Evolutionary conservation across 2,797 vertebrate genomes (phyloP).

Genomic region (Labeo calbasu): DNA sequence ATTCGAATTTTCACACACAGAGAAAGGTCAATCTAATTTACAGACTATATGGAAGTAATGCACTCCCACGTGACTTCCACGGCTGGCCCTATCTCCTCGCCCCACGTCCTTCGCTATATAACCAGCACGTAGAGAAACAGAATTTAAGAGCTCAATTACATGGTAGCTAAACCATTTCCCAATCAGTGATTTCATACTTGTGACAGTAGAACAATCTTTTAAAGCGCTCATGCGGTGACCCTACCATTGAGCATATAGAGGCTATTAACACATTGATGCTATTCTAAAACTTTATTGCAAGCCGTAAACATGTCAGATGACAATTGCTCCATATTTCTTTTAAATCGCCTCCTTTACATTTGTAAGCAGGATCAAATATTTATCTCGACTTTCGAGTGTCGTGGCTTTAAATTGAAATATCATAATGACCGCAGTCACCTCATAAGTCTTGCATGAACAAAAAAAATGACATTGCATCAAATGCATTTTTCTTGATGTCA

Average conservation of each 20-base stretch:
- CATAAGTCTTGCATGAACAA: background rate
- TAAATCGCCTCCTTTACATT: slow-evolving; percentile 46
- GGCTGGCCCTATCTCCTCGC: background rate
- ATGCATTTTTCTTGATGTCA: background rate
- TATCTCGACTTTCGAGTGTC: slow-evolving; percentile 7
- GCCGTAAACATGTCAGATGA: slow-evolving; percentile 46
- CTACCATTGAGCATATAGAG: slow-evolving; percentile 49
- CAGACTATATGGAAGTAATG: slow-evolving; percentile 43
- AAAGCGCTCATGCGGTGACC: slow-evolving; percentile 50
- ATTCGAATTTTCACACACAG: slow-evolving; percentile 36
- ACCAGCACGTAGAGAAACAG: slow-evolving; percentile 40
- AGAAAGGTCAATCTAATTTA: slow-evolving; percentile 55
- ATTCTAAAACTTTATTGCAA: slow-evolving; percentile 44
- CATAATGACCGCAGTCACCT: background rate
- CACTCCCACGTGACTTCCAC: slow-evolving; percentile 24
- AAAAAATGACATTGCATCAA: background rate
- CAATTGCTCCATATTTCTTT: slow-evolving; percentile 38
- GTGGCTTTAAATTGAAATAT: background rate
- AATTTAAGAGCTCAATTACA: slow-evolving; percentile 61
- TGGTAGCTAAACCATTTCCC: slow-evolving; percentile 53
- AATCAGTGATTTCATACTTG: slow-evolving; percentile 54
- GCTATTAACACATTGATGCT: slow-evolving; percentile 50
- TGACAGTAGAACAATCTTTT: slow-evolving; percentile 54
- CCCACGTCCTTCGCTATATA: slow-evolving; percentile 23
- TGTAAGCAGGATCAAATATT: slow-evolving; percentile 33